Evolutionary conservation across 2,113 vertebrate species (phyloP), one percentile per base, ranked within the genome.

Genomic region (Potamarius usumacintae): DNA sequence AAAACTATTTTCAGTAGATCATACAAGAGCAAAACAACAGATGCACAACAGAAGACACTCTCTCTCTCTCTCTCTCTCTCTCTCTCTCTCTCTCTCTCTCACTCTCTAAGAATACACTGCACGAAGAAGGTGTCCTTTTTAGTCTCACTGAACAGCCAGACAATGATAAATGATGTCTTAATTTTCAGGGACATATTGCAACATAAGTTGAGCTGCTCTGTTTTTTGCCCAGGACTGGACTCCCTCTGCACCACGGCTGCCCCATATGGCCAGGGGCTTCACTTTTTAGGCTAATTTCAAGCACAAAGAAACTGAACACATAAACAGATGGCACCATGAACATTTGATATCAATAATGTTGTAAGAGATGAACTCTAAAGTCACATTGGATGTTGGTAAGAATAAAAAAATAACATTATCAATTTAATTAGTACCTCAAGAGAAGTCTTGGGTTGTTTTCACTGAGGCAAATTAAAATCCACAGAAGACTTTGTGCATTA

Each of bases 291-390:
- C 76, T 42, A 72, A 65, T 57, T 86, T 3, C 57, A 25, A 85
- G 57, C n/a, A 20, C 62, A 86, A 34, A 81, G 27, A 57, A 4
- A 78, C n/a, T 57, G 78, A 80, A 69, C 22, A 11, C 14, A 65
- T 81, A 62, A 69, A 63, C 84, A 85, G 58, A 85, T 85, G 72
- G 84, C 14, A 85, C 22, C 84, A 63, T 30, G 52, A 60, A 52
- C 57, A 65, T 78, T n/a, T 86, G 76, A 79, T 79, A 53, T 79
- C 20, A 67, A 62, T 78, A 53, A 79, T 67, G n/a, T n/a, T 50
- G 42, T 76, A 60, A 78, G 58, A 50, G 58, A 55, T 63, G 58
- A 52, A 63, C 72, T 25, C 25, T 85, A 78, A 85, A 85, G 50
- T 69, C 77, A 63, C 10, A 53, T 27, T 22, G 48, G 60, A 65